Percentiles rank a stretch among this genome's conserved stretches.
phyloP scores from a whole-genome alignment of 2,888 invertebrate species.

The Sarcophaga caerulescens region DNA sequence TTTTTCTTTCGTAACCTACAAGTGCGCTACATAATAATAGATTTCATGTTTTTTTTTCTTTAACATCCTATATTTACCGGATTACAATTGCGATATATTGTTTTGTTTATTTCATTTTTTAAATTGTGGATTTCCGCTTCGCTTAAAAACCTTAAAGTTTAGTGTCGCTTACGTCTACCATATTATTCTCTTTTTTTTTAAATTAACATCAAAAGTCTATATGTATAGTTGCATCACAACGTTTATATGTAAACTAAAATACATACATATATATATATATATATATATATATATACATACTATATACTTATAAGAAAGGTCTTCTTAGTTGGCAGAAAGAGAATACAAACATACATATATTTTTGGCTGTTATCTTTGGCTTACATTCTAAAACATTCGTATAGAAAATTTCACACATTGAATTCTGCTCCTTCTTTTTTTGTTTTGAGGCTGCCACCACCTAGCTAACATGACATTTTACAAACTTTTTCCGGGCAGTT shows the following conservation, averaged over 20 bases:
- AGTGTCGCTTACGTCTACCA: background rate
- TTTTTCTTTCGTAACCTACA: no score
- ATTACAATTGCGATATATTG: no score
- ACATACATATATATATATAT: no score
- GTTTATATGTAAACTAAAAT: background rate
- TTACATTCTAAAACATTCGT: constrained; percentile 55
- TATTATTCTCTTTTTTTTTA: constrained; percentile 5
- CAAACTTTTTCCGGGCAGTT: constrained; percentile 46
- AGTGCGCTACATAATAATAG: no score
- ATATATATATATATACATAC: no score
- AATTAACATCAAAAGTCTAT: constrained; percentile 58
- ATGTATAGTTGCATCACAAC: background rate
- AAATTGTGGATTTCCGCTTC: constrained; percentile 40
- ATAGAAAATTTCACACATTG: constrained; percentile 62
- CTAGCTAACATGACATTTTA: constrained; percentile 56
- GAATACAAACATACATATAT: background rate
- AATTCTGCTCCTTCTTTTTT: constrained; percentile 7
- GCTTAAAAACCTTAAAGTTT: constrained; percentile 30
- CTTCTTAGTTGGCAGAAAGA: no score
- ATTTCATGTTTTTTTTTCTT: no score
- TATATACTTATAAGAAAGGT: no score
- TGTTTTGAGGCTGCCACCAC: constrained; percentile 42
- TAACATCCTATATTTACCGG: no score
- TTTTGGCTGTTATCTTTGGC: constrained; percentile 57
- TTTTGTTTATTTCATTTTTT: constrained; percentile 17